Evolutionary conservation across 2,888 invertebrate species (phyloP).

Genomic region (Protophormia terraenovae): DNA sequence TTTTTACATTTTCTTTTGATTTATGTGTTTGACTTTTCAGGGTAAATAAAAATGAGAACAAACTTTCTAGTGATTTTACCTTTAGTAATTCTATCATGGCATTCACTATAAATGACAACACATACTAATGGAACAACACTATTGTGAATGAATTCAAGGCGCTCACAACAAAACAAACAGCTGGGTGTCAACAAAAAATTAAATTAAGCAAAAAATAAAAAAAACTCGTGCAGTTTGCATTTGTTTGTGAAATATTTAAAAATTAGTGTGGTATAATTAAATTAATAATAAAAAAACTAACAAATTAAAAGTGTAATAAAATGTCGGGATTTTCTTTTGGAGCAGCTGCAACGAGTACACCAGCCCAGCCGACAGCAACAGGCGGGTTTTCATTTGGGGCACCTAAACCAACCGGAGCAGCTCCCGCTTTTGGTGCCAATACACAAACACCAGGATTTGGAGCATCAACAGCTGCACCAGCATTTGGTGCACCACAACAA

Average conservation of each 20-base stretch:
- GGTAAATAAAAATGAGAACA: too few species aligned
- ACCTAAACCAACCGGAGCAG: conserved; percentile 26
- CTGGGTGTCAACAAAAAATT: conserved; percentile 42
- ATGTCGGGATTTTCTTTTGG: conserved; percentile 72
- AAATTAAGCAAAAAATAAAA: not conserved
- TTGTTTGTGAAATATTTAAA: conserved; percentile 47
- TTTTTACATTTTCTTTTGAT: too few species aligned
- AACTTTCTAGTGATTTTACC: too few species aligned
- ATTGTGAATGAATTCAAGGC: conserved; percentile 43
- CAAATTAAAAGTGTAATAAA: not conserved
- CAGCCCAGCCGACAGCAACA: conserved; percentile 48
- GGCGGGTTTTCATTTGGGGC: conserved; percentile 71
- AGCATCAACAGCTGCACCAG: conserved; percentile 52
- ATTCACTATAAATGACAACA: conserved; percentile 14
- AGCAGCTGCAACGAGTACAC: conserved; percentile 64
- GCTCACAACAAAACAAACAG: conserved; percentile 24
- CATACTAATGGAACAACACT: not conserved
- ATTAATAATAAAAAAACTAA: not conserved
- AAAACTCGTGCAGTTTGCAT: conserved; percentile 13
- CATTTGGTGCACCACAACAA: conserved; percentile 54
- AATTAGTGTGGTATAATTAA: not conserved
- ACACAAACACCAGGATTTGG: conserved; percentile 63
- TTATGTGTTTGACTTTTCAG: too few species aligned
- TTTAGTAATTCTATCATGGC: too few species aligned
- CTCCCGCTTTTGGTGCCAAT: conserved; percentile 49